Evolutionary conservation across 2,113 vertebrate species (phyloP).

Genomic region (Triplophysa rosa): DNA sequence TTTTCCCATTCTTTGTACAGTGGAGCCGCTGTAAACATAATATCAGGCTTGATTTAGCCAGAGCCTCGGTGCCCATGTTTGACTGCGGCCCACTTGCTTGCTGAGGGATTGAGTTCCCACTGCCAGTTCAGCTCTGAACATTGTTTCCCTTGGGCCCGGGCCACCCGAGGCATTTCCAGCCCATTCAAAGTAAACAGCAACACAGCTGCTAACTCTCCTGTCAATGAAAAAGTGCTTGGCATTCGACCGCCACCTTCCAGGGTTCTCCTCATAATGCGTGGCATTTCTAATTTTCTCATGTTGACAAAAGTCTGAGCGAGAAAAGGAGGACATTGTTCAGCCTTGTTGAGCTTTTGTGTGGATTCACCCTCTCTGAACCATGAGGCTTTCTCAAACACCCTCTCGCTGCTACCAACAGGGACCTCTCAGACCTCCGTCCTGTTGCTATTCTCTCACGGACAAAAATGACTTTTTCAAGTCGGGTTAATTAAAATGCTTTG

Average conservation of each 20-base stretch:
- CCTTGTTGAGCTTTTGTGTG: constrained; percentile 58
- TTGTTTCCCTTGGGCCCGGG: constrained; percentile 57
- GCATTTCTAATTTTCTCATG: constrained; percentile 60
- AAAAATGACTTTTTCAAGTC: constrained; percentile 61
- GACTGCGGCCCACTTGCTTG: constrained; percentile 45
- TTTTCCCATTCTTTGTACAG: constrained; percentile 46
- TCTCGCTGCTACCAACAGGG: constrained; percentile 46
- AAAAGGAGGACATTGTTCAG: constrained; percentile 57
- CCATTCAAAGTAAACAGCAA: constrained; percentile 60
- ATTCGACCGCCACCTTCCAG: constrained; percentile 58
- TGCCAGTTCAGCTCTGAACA: constrained; percentile 54
- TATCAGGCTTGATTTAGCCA: constrained; percentile 50
- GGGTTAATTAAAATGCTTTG: constrained; percentile 65
- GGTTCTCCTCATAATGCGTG: constrained; percentile 54
- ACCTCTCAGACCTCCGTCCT: constrained; percentile 46
- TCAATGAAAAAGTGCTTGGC: constrained; percentile 55
- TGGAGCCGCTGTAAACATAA: constrained; percentile 59
- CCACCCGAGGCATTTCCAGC: constrained; percentile 57
- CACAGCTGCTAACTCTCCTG: constrained; percentile 60
- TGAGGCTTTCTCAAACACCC: constrained; percentile 40
- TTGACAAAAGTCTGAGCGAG: constrained; percentile 58
- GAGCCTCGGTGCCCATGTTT: constrained; percentile 47
- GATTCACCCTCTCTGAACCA: constrained; percentile 54
- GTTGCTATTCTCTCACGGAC: constrained; percentile 55
- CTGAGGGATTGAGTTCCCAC: constrained; percentile 53